These are phyloP conservation scores for Tonatia bakeri DNA, from an alignment of 2,113 vertebrate species.

Conservation along the genomic window DNA sequence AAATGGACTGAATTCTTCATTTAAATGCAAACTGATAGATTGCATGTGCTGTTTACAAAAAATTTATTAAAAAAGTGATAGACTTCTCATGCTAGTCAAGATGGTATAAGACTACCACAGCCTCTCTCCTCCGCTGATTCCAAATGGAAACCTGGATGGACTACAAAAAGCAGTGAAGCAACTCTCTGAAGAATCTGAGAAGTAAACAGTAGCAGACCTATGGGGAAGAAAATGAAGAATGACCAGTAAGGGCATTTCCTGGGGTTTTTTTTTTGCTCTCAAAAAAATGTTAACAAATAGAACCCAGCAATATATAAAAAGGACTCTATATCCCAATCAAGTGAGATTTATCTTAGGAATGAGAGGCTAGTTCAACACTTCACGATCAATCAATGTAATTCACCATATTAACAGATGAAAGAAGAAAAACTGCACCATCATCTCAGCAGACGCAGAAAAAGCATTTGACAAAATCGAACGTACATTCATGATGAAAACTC, in stretches of 20 bases:
- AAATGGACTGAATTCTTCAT: neutral
- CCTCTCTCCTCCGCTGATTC: neutral
- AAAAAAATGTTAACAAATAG: neutral
- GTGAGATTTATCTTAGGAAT: neutral
- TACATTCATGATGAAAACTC: neutral
- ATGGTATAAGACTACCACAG: neutral
- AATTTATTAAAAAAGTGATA: neutral
- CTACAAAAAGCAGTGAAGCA: neutral
- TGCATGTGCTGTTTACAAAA: neutral
- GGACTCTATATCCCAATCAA: neutral
- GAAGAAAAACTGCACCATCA: neutral
- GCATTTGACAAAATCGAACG: constrained; percentile 6
- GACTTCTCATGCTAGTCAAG: neutral
- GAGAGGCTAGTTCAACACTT: neutral
- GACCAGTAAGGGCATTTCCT: neutral
- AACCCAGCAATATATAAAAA: neutral
- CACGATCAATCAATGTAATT: neutral
- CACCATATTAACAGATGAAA: neutral
- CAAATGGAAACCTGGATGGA: neutral
- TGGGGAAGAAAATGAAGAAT: neutral
- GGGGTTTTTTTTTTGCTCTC: neutral
- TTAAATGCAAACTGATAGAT: neutral
- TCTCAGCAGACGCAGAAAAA: neutral
- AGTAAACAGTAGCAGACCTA: neutral
- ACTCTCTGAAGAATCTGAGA: neutral